Percentiles rank a stretch among this genome's conserved stretches.
These are phyloP conservation scores for Petaurus breviceps DNA, from an alignment of 2,113 vertebrate genomes.

Conservation along the genomic window DNA sequence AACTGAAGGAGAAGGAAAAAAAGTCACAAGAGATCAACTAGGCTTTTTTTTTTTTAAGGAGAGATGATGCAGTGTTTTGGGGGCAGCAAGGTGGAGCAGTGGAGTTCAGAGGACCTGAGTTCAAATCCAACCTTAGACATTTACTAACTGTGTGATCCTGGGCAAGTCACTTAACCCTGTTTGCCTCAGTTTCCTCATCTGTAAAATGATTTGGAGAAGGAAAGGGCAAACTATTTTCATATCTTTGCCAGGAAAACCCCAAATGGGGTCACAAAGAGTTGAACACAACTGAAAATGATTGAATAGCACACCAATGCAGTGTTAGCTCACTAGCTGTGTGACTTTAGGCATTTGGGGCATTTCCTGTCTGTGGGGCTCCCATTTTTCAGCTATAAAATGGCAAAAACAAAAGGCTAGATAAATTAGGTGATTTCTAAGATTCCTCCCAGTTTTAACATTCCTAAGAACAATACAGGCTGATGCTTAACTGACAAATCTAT, in stretches of 20 bases:
- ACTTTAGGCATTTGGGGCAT: neutral
- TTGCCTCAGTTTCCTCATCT: neutral
- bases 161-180: neutral
- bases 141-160: neutral
- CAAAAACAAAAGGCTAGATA: constrained; percentile 37
- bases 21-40: neutral
- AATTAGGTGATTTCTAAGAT: constrained; percentile 3
- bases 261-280: neutral
- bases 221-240: neutral
- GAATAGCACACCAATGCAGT: neutral
- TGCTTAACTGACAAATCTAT: constrained; percentile 78
- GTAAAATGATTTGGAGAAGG: neutral
- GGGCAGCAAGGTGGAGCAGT: neutral
- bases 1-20: neutral
- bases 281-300: neutral
- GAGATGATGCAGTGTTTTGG: neutral
- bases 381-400: constrained; percentile 30
- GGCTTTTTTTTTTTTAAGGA: neutral
- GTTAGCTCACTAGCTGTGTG: neutral
- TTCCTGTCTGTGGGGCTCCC: neutral
- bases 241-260: neutral
- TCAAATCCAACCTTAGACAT: neutral
- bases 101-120: neutral
- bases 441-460: constrained; percentile 38
- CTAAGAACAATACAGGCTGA: constrained; percentile 29